Evolutionary conservation across 2,888 invertebrate species (phyloP).

Genomic region (Andrena bicolor): DNA sequence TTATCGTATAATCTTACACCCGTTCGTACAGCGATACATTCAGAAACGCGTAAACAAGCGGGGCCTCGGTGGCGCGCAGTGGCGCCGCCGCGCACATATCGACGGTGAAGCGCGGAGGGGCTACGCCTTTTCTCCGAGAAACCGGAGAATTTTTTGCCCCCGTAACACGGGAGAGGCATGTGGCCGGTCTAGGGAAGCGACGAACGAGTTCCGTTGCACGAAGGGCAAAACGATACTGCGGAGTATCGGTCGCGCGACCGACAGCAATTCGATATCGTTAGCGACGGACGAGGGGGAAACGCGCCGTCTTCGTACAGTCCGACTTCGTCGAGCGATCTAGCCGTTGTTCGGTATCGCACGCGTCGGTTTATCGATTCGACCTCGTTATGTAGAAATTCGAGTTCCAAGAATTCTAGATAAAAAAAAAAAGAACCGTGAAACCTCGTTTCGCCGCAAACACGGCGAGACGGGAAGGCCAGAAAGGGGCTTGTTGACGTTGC

Average conservation of each 20-base stretch:
- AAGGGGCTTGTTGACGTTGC: slow-evolving; percentile 11
- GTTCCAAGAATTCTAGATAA: slow-evolving; percentile 19
- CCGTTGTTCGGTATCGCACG: slow-evolving; percentile 23
- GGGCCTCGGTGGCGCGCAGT: not conserved
- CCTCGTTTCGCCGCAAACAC: slow-evolving; percentile 15
- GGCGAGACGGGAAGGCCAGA: not conserved
- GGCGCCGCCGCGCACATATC: not conserved
- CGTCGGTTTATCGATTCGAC: slow-evolving; percentile 44
- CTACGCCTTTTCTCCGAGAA: not conserved
- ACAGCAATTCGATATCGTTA: slow-evolving; percentile 49
- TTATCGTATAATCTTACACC: slow-evolving; percentile 16
- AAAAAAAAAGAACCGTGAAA: not conserved
- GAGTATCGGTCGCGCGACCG: slow-evolving; percentile 60
- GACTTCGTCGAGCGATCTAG: slow-evolving; percentile 6
- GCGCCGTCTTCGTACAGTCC: slow-evolving; percentile 33
- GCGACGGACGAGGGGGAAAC: slow-evolving; percentile 32
- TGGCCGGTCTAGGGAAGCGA: slow-evolving; percentile 4
- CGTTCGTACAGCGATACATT: not conserved
- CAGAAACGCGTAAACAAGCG: slow-evolving; percentile 14
- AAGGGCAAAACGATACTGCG: slow-evolving; percentile 43
- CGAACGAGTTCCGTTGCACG: slow-evolving; percentile 19
- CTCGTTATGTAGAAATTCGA: slow-evolving; percentile 30
- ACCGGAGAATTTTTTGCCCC: slow-evolving; percentile 18
- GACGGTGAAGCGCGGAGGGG: not conserved
- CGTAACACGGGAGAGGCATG: not conserved